Evolutionary conservation across 2,113 vertebrate genomes (phyloP).

Genomic region (Morone chrysops): DNA sequence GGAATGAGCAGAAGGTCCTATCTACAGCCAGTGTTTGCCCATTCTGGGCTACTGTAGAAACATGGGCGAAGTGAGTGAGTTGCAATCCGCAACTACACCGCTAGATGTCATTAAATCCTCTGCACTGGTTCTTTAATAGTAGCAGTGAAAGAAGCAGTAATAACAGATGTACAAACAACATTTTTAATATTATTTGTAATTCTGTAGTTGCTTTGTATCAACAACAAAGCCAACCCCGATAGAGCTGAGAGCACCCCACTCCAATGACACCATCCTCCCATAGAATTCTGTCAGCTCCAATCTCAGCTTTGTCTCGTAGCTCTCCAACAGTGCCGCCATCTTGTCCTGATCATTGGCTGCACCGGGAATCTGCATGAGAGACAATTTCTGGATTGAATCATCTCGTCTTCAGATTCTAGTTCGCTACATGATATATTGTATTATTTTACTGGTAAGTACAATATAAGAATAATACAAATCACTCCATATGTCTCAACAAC

Average conservation of each 20-base stretch:
- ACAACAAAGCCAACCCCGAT: constrained; percentile 6
- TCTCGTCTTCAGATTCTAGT: neutral
- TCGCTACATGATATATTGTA: too few relatives aligned
- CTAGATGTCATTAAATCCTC: too few relatives aligned
- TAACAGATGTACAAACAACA: neutral
- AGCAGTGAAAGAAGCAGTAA: neutral
- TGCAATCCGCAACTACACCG: too few relatives aligned
- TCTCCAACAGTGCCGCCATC: constrained; percentile 23
- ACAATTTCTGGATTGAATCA: neutral
- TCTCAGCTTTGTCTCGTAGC: constrained; percentile 16
- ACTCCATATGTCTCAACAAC: neutral
- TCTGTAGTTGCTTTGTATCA: neutral
- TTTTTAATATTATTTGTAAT: neutral
- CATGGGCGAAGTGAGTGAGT: too few relatives aligned
- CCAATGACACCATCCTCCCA: neutral
- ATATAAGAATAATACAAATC: neutral
- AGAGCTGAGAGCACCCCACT: constrained; percentile 11
- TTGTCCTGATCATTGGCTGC: constrained; percentile 17
- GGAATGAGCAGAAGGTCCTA: neutral
- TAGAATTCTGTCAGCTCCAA: constrained; percentile 6
- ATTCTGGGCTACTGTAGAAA: too few relatives aligned
- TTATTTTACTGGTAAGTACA: neutral
- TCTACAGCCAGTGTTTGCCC: neutral
- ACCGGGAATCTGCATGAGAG: constrained; percentile 16
- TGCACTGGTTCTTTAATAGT: too few relatives aligned